Evolutionary conservation across 2,888 invertebrate genomes (phyloP).

Genomic region (Antitype chi): DNA sequence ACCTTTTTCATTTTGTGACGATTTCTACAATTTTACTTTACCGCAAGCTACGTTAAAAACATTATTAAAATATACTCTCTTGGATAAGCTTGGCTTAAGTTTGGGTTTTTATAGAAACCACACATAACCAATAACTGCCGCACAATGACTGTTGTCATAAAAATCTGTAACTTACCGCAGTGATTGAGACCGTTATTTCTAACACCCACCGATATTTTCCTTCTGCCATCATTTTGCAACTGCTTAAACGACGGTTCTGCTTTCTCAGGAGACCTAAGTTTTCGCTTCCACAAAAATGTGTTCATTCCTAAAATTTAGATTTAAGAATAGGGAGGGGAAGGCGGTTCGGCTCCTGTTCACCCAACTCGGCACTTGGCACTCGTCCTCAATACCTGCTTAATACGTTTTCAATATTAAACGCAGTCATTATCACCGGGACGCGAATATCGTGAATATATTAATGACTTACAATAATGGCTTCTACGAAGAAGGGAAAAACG

Average conservation of each 20-base stretch:
- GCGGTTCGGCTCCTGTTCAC: neutral
- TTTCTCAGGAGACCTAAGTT: neutral
- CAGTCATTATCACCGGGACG: constrained; percentile 42
- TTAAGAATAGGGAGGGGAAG: constrained; percentile 24
- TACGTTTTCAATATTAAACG: constrained; percentile 56
- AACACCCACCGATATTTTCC: neutral
- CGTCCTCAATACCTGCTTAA: constrained; percentile 44
- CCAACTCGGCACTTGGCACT: constrained; percentile 9
- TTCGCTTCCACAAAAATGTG: neutral
- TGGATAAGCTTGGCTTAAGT: neutral
- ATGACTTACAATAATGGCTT: constrained; percentile 18
- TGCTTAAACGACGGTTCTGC: neutral
- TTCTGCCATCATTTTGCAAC: neutral
- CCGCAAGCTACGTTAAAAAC: too few species aligned
- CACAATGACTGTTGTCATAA: neutral
- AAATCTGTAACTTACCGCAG: neutral
- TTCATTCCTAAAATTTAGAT: constrained; percentile 12
- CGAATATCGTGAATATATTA: constrained; percentile 41
- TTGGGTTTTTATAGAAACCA: neutral
- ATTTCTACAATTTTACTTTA: too few species aligned
- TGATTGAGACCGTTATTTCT: too few species aligned
- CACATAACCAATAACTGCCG: neutral
- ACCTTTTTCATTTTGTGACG: too few species aligned
- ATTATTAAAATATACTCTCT: neutral
- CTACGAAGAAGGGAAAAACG: neutral